Evolutionary conservation across 53 echinoderm and acorn worm genomes (phyloP).

Genomic region (Paelopatides confundens): DNA sequence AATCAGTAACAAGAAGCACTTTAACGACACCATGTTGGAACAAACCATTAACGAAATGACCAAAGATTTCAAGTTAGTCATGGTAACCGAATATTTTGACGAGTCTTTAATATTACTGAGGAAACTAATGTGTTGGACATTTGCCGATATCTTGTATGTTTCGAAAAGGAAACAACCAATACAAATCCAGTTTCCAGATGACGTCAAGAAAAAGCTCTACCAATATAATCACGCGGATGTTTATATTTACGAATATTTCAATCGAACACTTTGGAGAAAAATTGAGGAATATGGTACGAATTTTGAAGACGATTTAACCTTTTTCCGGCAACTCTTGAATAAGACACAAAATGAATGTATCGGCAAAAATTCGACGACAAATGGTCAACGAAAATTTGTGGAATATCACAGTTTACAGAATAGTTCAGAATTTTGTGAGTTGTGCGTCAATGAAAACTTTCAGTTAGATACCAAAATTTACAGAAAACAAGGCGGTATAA

Average conservation of each 20-base stretch:
- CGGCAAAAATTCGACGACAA: background rate
- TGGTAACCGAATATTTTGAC: conserved; percentile 38
- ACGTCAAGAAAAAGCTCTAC: conserved; percentile 7
- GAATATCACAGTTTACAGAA: conserved; percentile 23
- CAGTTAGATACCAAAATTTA: background rate
- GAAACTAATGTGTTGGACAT: conserved; percentile 1
- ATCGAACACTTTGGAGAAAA: conserved; percentile 10
- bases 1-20: background rate
- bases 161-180: conserved; percentile 28
- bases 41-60: background rate
- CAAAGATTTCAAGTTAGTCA: background rate
- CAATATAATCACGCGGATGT: conserved; percentile 22
- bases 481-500: conserved; percentile 1
- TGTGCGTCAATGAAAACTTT: conserved; percentile 20
- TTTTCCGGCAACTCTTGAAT: background rate
- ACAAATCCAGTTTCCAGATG: conserved; percentile 1
- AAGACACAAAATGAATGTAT: conserved; percentile 12
- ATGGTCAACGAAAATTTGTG: background rate
- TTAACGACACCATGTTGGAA: conserved; percentile 11
- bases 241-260: conserved; percentile 24
- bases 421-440: background rate
- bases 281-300: conserved; percentile 1
- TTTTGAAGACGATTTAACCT: background rate
- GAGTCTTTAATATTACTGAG: conserved; percentile 10
- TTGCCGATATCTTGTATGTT: conserved; percentile 22